Evolutionary conservation across 2,113 vertebrate species (phyloP).

Genomic region (Takifugu flavidus): DNA sequence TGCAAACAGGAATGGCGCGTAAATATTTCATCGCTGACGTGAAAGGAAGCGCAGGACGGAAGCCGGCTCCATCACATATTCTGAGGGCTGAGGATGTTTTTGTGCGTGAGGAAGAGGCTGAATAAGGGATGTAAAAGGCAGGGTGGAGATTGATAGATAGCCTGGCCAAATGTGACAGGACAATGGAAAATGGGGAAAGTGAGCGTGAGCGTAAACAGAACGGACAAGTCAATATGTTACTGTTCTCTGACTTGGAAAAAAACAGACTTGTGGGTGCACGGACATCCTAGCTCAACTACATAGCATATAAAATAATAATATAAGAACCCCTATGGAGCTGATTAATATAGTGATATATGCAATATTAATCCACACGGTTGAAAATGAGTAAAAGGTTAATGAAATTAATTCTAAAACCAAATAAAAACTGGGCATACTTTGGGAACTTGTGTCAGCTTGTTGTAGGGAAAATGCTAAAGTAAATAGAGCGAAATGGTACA

Average conservation of each 20-base stretch:
- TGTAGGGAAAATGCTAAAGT: too few relatives aligned
- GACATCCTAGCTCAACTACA: conserved; percentile 19
- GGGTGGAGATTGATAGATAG: conserved; percentile 26
- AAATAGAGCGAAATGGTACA: too few relatives aligned
- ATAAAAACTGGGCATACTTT: too few relatives aligned
- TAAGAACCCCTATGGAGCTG: conserved; percentile 10
- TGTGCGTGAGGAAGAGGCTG: conserved; percentile 17
- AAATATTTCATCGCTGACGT: conserved; percentile 61
- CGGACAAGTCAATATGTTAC: conserved; percentile 43
- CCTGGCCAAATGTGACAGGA: conserved; percentile 34
- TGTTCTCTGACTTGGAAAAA: conserved; percentile 18
- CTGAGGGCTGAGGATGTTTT: conserved; percentile 19
- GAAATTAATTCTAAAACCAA: too few relatives aligned
- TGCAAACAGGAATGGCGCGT: conserved; percentile 58
- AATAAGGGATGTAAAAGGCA: conserved; percentile 8
- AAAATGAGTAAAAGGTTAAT: too few relatives aligned
- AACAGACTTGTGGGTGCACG: conserved; percentile 3
- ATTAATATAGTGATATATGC: conserved; percentile 8
- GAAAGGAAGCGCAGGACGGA: conserved; percentile 17
- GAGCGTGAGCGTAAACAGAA: conserved; percentile 19
- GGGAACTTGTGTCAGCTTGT: too few relatives aligned
- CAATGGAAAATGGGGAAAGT: conserved; percentile 29
- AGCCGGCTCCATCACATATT: conserved; percentile 25
- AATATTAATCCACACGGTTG: too few relatives aligned
- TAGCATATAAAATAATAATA: conserved; percentile 23